These are phyloP conservation scores for Terebella lapidaria DNA, from an alignment of 2,888 invertebrate species.

Conservation along the genomic window DNA sequence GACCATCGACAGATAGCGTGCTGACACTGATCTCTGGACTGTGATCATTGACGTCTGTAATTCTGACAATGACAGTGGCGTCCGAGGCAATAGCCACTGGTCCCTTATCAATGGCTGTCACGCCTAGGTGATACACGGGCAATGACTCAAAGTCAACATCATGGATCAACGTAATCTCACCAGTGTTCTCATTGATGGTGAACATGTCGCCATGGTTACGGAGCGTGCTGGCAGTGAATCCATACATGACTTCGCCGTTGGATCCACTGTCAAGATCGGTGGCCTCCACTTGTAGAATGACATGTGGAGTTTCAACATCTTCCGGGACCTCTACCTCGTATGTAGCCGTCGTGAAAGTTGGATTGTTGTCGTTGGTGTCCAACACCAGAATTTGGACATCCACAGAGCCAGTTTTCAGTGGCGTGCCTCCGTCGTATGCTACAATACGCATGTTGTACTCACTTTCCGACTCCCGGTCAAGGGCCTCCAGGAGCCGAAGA, in stretches of 20 bases:
- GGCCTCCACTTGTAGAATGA: slow-evolving; percentile 20
- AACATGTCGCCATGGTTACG: slow-evolving; percentile 19
- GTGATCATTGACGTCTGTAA: slow-evolving; percentile 27
- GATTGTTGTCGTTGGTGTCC: slow-evolving; percentile 21
- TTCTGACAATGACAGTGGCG: slow-evolving; percentile 20
- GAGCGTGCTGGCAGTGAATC: slow-evolving; percentile 20
- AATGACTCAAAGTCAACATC: slow-evolving; percentile 22
- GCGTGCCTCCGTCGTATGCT: slow-evolving; percentile 25
- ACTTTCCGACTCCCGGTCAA: slow-evolving; percentile 25
- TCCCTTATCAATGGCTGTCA: slow-evolving; percentile 23
- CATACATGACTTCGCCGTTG: slow-evolving; percentile 25
- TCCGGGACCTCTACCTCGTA: slow-evolving; percentile 21
- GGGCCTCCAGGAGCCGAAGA: slow-evolving; percentile 18
- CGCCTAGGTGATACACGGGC: slow-evolving; percentile 21
- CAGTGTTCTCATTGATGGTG: slow-evolving; percentile 19
- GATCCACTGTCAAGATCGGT: slow-evolving; percentile 23
- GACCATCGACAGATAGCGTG: slow-evolving; percentile 16
- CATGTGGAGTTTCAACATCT: slow-evolving; percentile 12
- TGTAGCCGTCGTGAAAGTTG: slow-evolving; percentile 11
- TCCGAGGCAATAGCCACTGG: slow-evolving; percentile 22
- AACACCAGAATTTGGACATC: slow-evolving; percentile 13
- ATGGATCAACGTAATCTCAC: slow-evolving; percentile 18
- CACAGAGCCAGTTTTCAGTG: slow-evolving; percentile 18
- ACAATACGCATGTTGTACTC: slow-evolving; percentile 19
- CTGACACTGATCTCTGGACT: slow-evolving; percentile 21